Evolutionary conservation across 2,888 invertebrate species (phyloP).

Genomic region (Magallana nippona): DNA sequence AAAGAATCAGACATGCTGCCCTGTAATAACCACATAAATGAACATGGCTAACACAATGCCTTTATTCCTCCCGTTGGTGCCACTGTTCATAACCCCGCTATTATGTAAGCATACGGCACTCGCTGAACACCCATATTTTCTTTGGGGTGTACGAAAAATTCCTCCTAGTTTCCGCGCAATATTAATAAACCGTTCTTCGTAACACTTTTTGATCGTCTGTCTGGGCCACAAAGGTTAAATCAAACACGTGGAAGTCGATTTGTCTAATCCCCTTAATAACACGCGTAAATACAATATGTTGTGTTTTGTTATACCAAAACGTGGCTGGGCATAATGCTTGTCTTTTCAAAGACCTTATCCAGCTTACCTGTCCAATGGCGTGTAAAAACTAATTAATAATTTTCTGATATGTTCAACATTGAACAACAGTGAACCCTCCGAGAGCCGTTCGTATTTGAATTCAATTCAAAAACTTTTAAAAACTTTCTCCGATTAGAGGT

Average conservation of each 20-base stretch:
- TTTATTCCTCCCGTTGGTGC: background rate
- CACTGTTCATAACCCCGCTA: background rate
- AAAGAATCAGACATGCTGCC: slow-evolving; percentile 14
- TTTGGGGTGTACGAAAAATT: background rate
- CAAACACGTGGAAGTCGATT: slow-evolving; percentile 22
- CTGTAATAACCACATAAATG: background rate
- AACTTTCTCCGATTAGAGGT: background rate
- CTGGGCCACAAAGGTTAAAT: slow-evolving; percentile 29
- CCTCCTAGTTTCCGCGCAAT: background rate
- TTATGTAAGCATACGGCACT: background rate
- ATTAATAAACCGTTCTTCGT: slow-evolving; percentile 16
- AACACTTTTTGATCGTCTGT: background rate
- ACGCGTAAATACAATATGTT: slow-evolving; percentile 19
- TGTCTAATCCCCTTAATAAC: slow-evolving; percentile 33
- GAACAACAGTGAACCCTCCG: background rate
- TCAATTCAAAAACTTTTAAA: slow-evolving; percentile 27
- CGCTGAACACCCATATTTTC: background rate
- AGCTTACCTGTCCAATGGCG: slow-evolving; percentile 20
- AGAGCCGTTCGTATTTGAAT: slow-evolving; percentile 5
- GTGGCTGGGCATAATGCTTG: background rate
- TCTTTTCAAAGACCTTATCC: slow-evolving; percentile 1
- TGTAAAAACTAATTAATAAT: slow-evolving; percentile 26
- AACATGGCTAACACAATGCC: background rate
- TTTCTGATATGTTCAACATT: slow-evolving; percentile 5
- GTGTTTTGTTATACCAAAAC: slow-evolving; percentile 4